Conservation (phyloP, 2,113 vertebrate species). For the Prionailurus viverrinus region DNA sequence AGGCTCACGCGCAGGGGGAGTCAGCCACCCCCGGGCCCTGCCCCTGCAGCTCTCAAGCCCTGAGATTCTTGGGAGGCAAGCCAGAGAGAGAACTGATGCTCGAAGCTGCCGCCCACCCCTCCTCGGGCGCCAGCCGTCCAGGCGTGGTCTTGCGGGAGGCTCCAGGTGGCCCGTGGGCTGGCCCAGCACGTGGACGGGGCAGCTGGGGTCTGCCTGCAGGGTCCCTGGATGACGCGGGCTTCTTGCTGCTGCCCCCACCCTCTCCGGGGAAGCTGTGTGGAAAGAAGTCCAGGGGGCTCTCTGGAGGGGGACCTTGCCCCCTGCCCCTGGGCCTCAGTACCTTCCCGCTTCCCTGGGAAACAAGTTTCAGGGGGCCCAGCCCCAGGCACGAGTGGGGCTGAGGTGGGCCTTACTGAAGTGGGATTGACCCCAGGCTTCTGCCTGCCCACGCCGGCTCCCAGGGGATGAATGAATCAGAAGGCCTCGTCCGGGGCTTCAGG, state of each 20-base stretch:
- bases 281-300: not conserved
- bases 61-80: not conserved
- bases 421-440: not conserved
- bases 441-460: rapidly evolving
- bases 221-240: not conserved
- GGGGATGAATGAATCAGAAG: not conserved
- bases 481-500: rapidly evolving
- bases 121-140: not conserved
- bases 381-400: conserved; percentile 83
- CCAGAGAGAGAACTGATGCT: not conserved
- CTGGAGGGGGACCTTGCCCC: not conserved
- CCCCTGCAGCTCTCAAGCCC: rapidly evolving
- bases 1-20: rapidly evolving
- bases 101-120: not conserved
- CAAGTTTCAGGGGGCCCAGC: conserved; percentile 85
- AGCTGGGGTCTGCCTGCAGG: not conserved
- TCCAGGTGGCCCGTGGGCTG: not conserved
- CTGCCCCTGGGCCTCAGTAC: rapidly evolving
- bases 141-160: conserved; percentile 16
- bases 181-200: not conserved
- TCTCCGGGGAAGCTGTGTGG: not conserved
- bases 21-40: too few relatives aligned
- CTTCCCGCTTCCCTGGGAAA: conserved; percentile 85
- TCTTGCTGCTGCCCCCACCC: not conserved
- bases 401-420: not conserved